Evolutionary conservation across 2,113 vertebrate genomes (phyloP).

Genomic region (Cavia aperea): DNA sequence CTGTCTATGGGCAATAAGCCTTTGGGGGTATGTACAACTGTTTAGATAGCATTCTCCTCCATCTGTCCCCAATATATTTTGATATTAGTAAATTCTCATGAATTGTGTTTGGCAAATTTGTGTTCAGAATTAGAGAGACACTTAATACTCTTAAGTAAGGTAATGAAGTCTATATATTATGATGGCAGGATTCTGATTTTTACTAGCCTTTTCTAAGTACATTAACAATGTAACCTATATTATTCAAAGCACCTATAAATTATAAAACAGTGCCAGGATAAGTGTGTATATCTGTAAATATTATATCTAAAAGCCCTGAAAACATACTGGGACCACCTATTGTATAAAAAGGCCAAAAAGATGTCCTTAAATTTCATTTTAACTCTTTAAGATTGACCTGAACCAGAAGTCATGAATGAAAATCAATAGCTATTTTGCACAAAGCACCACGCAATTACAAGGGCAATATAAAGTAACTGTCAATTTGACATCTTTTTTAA

Average conservation of each 20-base stretch:
- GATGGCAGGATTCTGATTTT: not conserved
- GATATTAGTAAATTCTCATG: not conserved
- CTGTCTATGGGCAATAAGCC: not conserved
- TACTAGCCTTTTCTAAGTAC: conserved; percentile 13
- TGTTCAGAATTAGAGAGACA: not conserved
- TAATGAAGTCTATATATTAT: not conserved
- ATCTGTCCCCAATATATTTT: conserved; percentile 4
- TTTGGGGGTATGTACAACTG: not conserved
- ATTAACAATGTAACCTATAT: conserved; percentile 24
- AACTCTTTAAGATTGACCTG: conserved; percentile 18
- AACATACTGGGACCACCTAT: not conserved
- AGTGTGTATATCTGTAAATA: not conserved
- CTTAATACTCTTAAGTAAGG: not conserved
- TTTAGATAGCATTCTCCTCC: not conserved
- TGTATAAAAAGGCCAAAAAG: not conserved
- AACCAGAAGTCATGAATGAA: not conserved
- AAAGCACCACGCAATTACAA: conserved; percentile 8
- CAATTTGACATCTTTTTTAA: not conserved
- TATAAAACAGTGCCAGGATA: not conserved
- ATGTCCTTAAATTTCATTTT: conserved; percentile 16
- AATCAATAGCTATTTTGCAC: conserved; percentile 15
- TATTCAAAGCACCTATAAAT: conserved; percentile 43
- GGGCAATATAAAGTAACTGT: conserved; percentile 13
- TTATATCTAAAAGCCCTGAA: not conserved
- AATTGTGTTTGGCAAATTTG: not conserved